These are phyloP conservation scores for Tipula vernalis DNA, from an alignment of 2,888 invertebrate species.

Conservation along the genomic window DNA sequence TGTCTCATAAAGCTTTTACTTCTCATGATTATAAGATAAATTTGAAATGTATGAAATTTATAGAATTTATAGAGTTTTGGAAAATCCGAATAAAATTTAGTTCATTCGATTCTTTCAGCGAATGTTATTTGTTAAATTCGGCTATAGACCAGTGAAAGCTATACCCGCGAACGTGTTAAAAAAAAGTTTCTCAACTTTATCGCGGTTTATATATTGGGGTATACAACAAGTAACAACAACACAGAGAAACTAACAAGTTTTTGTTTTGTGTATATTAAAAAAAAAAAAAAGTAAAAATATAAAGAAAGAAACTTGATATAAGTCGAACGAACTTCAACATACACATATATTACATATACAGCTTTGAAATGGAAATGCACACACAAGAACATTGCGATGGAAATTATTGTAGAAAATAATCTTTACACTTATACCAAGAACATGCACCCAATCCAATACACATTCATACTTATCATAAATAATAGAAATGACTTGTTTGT, in stretches of 20 bases:
- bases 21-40: too few relatives aligned
- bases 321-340: background rate
- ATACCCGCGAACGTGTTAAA: background rate
- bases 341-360: background rate
- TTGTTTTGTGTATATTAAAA: background rate
- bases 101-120: too few relatives aligned
- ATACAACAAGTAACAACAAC: background rate
- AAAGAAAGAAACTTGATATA: conserved; percentile 4
- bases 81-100: too few relatives aligned
- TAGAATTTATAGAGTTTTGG: too few relatives aligned
- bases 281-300: background rate
- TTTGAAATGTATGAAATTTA: too few relatives aligned
- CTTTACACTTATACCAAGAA: background rate
- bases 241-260: background rate
- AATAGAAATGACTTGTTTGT: background rate
- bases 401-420: background rate
- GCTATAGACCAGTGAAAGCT: background rate
- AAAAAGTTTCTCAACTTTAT: background rate
- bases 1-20: too few relatives aligned
- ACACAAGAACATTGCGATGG: background rate
- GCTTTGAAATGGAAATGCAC: background rate
- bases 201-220: background rate
- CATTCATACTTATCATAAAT: background rate
- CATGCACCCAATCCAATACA: background rate
- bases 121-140: background rate